Evolutionary conservation across 2,113 vertebrate species (phyloP).

Genomic region (Phodopus roborovskii): DNA sequence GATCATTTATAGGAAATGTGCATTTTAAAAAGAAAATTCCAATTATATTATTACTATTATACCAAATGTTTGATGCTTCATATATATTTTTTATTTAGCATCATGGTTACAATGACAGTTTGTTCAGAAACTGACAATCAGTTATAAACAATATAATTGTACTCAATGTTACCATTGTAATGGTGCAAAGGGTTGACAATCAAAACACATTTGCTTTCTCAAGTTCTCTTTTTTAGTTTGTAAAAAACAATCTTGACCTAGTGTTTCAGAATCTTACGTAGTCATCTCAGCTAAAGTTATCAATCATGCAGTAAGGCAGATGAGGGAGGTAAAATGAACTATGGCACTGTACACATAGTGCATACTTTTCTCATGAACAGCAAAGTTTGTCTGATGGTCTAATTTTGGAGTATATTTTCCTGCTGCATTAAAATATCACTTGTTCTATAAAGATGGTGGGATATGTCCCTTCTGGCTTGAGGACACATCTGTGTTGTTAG

Average conservation of each 20-base stretch:
- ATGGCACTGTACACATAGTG: not conserved
- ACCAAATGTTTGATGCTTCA: not conserved
- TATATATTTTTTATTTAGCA: no score
- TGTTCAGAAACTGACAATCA: not conserved
- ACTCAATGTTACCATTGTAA: not conserved
- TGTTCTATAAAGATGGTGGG: not conserved
- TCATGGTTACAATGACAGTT: not conserved
- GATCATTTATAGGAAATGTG: not conserved
- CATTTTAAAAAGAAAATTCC: not conserved
- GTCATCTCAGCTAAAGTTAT: not conserved
- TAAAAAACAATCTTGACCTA: conserved; percentile 17
- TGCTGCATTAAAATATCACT: not conserved
- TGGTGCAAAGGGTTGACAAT: conserved; percentile 8
- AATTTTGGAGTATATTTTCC: not conserved
- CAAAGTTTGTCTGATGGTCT: not conserved
- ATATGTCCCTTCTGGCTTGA: not conserved
- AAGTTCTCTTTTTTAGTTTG: not conserved
- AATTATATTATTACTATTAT: not conserved
- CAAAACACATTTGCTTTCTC: not conserved
- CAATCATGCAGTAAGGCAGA: not conserved
- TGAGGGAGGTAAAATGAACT: not conserved
- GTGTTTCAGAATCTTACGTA: not conserved
- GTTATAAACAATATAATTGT: not conserved
- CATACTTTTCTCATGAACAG: not conserved
- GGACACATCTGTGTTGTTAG: not conserved